Conservation (phyloP, 2,113 vertebrate genomes). For the Scopus umbretta region DNA sequence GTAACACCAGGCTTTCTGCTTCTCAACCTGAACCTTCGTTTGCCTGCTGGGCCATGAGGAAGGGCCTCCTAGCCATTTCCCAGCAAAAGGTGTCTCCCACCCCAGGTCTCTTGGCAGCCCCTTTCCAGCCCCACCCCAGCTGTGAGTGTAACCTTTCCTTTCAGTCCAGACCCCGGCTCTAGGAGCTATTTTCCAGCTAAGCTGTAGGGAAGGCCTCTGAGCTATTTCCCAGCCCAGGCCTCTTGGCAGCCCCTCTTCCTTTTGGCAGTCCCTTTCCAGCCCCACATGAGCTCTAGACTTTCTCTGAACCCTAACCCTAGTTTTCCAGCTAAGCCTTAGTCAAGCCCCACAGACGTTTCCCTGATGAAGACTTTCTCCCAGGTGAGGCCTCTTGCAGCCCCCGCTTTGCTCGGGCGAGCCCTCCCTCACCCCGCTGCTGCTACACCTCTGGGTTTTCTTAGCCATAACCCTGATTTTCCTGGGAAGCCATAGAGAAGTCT, state of each 20-base stretch:
- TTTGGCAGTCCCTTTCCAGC: not conserved
- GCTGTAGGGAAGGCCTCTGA: not conserved
- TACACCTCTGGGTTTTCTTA: not conserved
- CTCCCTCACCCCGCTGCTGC: fast-evolving
- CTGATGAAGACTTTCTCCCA: not conserved
- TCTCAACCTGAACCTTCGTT: fast-evolving
- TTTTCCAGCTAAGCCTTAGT: not conserved
- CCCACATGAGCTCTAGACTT: not conserved
- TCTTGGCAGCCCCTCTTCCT: not conserved
- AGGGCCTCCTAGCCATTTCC: not conserved
- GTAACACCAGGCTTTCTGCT: not conserved
- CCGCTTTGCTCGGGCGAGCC: fast-evolving
- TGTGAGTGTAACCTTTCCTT: not conserved
- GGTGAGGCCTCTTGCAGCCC: not conserved
- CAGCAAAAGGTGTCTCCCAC: not conserved
- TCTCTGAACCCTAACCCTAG: not conserved
- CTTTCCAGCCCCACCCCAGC: not conserved
- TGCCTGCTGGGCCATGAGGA: not conserved
- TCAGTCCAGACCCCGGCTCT: not conserved
- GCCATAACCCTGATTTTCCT: not conserved
- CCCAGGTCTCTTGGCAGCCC: not conserved
- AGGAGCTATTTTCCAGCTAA: not conserved
- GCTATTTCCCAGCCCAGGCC: not conserved
- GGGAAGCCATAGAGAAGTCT: not conserved
- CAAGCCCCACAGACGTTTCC: not conserved